Evolutionary conservation across 2,888 invertebrate genomes (phyloP), one percentile per base, ranked within the genome.

Genomic region (Drosophila algonquin): DNA sequence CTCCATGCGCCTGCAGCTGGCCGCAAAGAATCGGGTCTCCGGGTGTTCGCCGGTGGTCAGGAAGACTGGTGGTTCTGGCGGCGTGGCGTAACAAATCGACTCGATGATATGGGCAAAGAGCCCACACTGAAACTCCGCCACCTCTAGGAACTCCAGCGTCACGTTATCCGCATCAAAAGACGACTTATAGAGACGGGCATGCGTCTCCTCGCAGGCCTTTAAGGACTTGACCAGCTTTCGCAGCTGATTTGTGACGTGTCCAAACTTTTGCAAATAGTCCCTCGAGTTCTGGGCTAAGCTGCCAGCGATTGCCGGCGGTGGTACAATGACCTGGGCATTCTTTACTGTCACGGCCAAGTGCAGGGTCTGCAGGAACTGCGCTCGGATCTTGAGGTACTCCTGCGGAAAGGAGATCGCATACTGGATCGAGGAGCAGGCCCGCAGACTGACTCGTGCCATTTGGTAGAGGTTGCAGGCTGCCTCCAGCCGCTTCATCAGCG

Each of bases 301-400:
- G 2, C 96, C 95, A 0, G 98, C 98, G 63, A 98, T 97, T 0
- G 98, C 98, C 0, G 98, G 98, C 46, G 98, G 98, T 32, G 98
- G 98, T 67, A 97, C 97, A 68, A 98, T 96, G 87, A 97, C 96
- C 73, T 92, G 92, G 0, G 93, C 93, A 16, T 93, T 91, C 75
- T 93, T 90, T 0, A 93, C 93, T 0, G 92, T 92, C 1, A 92
- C 92, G 0, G 92, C 91, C 63, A 90, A 85, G 8, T 91, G 91
- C 0, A 94, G 89, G 0, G 94, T 93, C 75, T 96, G 95, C 6
- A 98, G 93, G 87, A 96, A 95, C 85, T 94, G 95, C 0, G 95
- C 95, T 0, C 98, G 94, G 46, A 97, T 94, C 73, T 95, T 94
- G 21, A 96, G 94, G 90, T 96, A 97, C 89, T 96, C 96, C 48